Evolutionary conservation across 2,888 invertebrate genomes (phyloP).

Genomic region (Ectobius pallidus): DNA sequence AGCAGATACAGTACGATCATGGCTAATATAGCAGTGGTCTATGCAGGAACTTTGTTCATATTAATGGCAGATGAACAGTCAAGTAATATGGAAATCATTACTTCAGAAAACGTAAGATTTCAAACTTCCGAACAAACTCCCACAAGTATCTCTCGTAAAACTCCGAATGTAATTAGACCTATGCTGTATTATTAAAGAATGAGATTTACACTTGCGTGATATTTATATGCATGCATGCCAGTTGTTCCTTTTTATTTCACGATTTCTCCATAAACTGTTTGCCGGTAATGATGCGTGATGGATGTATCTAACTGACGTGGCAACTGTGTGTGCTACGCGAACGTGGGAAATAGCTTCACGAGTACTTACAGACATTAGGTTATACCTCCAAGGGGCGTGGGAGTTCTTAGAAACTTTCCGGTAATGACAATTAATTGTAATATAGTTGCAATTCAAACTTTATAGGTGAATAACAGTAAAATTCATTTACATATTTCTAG

Average conservation of each 20-base stretch:
- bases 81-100: no score
- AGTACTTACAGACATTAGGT: not conserved
- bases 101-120: no score
- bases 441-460: not conserved
- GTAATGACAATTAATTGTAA: not conserved
- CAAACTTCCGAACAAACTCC: no score
- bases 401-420: not conserved
- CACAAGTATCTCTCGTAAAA: no score
- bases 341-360: slow-evolving; percentile 19
- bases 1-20: no score
- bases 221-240: slow-evolving; percentile 17
- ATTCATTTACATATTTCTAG: not conserved
- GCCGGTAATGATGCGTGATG: slow-evolving; percentile 27
- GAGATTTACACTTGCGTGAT: slow-evolving; percentile 25
- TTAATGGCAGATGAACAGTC: no score
- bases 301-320: slow-evolving; percentile 3
- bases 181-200: no score
- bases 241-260: slow-evolving; percentile 10
- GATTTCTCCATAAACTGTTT: slow-evolving; percentile 18
- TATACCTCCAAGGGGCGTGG: slow-evolving; percentile 7
- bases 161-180: no score
- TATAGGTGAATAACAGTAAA: not conserved
- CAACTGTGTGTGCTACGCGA: not conserved
- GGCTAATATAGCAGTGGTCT: no score
- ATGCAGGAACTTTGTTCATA: no score